Evolutionary conservation across 2,888 invertebrate genomes (phyloP).

Genomic region (Zygogramma bicolorata): DNA sequence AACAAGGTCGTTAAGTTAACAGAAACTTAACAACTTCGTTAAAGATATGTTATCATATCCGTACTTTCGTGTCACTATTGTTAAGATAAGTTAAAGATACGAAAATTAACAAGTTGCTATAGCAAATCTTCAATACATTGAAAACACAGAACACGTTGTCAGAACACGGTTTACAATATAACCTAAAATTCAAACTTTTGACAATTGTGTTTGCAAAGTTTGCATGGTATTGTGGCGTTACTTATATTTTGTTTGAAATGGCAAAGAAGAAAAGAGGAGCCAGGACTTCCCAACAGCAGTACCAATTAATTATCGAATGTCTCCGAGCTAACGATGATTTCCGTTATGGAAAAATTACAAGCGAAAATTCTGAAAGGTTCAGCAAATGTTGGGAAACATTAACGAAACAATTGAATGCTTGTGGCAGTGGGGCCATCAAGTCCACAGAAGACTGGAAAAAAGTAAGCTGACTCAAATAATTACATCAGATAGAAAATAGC

Average conservation of each 20-base stretch:
- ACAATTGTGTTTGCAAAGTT: too few relatives aligned
- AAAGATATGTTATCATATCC: too few relatives aligned
- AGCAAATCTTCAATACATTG: too few relatives aligned
- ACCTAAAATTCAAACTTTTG: too few relatives aligned
- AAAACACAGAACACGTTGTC: background rate
- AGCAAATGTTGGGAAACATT: background rate
- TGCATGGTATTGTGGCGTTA: too few relatives aligned
- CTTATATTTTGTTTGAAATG: background rate
- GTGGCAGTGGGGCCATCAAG: background rate
- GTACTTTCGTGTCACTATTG: too few relatives aligned
- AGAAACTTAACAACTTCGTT: too few relatives aligned
- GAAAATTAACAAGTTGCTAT: too few relatives aligned
- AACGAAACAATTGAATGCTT: background rate
- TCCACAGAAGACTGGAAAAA: conserved; percentile 9
- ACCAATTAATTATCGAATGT: background rate
- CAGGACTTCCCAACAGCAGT: background rate
- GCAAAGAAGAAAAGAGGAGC: background rate
- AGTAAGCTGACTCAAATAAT: background rate
- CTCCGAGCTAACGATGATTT: background rate
- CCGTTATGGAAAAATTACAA: background rate
- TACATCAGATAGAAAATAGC: background rate
- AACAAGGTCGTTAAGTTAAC: too few relatives aligned
- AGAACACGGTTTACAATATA: background rate
- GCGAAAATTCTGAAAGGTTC: background rate
- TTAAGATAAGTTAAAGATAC: too few relatives aligned